Conservation (phyloP, 2,888 invertebrate genomes). For the Pemphredon lugubris region DNA sequence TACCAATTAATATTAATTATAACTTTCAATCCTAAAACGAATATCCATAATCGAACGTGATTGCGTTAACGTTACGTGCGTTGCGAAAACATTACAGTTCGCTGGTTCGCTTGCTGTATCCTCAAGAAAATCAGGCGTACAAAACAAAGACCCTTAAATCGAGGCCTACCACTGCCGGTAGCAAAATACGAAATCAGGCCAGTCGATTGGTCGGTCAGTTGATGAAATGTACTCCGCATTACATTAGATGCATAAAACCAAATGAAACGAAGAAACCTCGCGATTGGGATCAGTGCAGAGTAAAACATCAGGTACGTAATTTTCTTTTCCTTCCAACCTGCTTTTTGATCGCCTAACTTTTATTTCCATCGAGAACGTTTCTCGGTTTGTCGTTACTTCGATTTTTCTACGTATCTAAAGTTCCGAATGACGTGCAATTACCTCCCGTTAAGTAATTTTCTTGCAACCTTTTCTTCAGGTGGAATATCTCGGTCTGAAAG, state of each 20-base stretch:
- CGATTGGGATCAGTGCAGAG: constrained; percentile 86
- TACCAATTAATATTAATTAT: too few relatives aligned
- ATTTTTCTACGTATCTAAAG: background rate
- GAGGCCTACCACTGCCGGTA: constrained; percentile 86
- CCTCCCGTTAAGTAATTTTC: too few relatives aligned
- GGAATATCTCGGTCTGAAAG: constrained; percentile 86
- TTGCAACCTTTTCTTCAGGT: too few relatives aligned
- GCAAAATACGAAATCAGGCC: constrained; percentile 86
- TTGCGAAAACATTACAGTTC: constrained; percentile 76
- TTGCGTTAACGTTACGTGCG: background rate
- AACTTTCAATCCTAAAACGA: too few relatives aligned
- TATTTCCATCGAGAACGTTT: too few relatives aligned
- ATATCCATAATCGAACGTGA: too few relatives aligned
- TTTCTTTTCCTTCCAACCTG: too few relatives aligned
- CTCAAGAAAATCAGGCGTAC: constrained; percentile 81
- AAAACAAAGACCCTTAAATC: constrained; percentile 81
- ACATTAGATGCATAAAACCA: constrained; percentile 87
- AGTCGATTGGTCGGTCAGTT: constrained; percentile 85
- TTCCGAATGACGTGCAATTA: too few relatives aligned
- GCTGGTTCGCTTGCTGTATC: constrained; percentile 84
- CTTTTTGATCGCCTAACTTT: too few relatives aligned
- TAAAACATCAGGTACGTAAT: constrained; percentile 83
- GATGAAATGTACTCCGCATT: constrained; percentile 87
- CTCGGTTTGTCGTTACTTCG: too few relatives aligned
- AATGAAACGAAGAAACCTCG: constrained; percentile 86